Base-by-base conservation (phyloP, 2,113 vertebrate species). In the Passer domesticus region DNA sequence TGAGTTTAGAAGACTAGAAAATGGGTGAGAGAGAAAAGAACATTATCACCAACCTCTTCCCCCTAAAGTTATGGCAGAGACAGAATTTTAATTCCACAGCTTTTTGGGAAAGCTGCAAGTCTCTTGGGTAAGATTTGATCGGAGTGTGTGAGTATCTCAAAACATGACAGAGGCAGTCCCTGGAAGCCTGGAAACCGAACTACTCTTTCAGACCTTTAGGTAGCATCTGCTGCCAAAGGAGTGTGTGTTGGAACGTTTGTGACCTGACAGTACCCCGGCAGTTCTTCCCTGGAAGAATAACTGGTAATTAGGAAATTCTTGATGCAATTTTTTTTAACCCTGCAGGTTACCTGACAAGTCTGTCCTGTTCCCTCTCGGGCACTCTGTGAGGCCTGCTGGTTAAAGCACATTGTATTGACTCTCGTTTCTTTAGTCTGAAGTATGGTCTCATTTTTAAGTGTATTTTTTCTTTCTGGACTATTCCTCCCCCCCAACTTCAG, bases 401-500 rank as follows among this genome's bases (percentile, higher is more conserved):
- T 72, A 72, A 90, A 60, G 13, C 14, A 30, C 4, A 5, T 52
- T 37, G 12, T 31, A 6, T 24, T 59, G 43, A 12, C 12, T 63
- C 3, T 41, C 1, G 49, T 89, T 76, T 41, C 37, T 80, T 80
- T 64, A 9, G 15, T 79, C 44, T 68, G 62, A 76, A 60, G 11
- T 63, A 30, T 43, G 15, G 19, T 83, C 62, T 79, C 27, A 10
- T 74, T 74, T 81, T 58, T 33, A 87, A 47, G n/a, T 2, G 1
- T 28, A 7, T 46, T 37, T 35, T 35, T 47, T 37, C 7, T 27
- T 43, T 64, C 70, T 37, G 31, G 6, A 27, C 25, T 13, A 37
- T 46, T 8, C 8, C 10, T 0, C 0, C 5, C 4, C 2, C 2
- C 3, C 35, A 37, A 37, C 20, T 46, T 76, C 14, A 76, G 25